These are phyloP conservation scores for Apogon talboti DNA, from an alignment of 2,797 vertebrate genomes.

Conservation along the genomic window DNA sequence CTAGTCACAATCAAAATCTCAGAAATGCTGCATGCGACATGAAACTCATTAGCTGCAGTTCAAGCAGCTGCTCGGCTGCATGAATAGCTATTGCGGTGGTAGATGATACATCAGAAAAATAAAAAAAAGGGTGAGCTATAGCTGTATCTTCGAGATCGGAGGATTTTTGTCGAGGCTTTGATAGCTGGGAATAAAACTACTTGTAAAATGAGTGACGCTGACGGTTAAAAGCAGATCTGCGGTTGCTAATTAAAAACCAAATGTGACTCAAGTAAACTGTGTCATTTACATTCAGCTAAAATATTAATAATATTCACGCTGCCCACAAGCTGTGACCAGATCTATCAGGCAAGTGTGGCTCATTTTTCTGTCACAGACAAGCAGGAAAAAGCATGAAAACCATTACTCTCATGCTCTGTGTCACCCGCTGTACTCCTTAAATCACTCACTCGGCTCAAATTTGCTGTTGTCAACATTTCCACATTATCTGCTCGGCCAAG, in stretches of 20 bases:
- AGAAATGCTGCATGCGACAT: conserved; percentile 63
- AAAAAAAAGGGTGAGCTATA: conserved; percentile 39
- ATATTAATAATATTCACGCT: conserved; percentile 61
- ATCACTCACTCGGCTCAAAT: conserved; percentile 77
- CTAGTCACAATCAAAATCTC: conserved; percentile 64
- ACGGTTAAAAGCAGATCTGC: conserved; percentile 57
- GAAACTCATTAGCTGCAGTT: conserved; percentile 69
- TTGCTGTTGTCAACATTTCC: conserved; percentile 81
- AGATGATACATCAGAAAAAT: conserved; percentile 60
- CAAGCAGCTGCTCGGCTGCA: conserved; percentile 63
- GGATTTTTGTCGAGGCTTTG: conserved; percentile 40
- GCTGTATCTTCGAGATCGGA: conserved; percentile 41
- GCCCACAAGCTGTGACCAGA: conserved; percentile 69
- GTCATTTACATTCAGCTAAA: conserved; percentile 60
- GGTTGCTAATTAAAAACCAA: conserved; percentile 60
- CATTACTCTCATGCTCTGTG: conserved; percentile 68
- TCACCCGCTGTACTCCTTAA: conserved; percentile 71
- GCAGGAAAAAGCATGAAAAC: conserved; percentile 67
- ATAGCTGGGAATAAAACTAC: conserved; percentile 37
- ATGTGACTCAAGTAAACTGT: conserved; percentile 62
- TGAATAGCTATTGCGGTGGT: conserved; percentile 55
- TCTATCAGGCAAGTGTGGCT: conserved; percentile 59
- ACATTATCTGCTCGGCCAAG: conserved; percentile 76
- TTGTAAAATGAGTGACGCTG: conserved; percentile 45
- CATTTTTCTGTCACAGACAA: conserved; percentile 62